These are phyloP conservation scores for Tanypteryx hageni DNA, from an alignment of 2,888 invertebrate species.

Conservation along the genomic window DNA sequence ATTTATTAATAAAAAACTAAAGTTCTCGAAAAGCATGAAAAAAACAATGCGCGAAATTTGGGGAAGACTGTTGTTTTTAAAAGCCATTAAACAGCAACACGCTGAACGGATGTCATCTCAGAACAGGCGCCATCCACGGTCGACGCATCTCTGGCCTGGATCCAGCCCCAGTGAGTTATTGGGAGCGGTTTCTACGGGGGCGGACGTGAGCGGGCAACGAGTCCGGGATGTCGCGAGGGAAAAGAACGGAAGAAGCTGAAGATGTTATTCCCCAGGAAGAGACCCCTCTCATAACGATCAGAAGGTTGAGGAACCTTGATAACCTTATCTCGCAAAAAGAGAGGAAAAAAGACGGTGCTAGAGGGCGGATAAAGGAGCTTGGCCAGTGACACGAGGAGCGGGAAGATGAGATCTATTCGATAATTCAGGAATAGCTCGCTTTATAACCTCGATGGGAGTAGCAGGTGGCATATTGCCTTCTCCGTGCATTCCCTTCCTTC, in stretches of 20 bases:
- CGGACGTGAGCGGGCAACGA: background rate
- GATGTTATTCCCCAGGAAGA: no score
- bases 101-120: background rate
- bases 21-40: background rate
- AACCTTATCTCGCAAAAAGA: no score
- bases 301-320: no score
- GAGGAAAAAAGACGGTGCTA: background rate
- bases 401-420: background rate
- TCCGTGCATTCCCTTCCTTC: background rate
- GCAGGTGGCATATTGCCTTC: slow-evolving; percentile 1
- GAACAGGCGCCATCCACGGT: background rate
- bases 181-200: background rate
- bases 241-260: background rate
- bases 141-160: background rate
- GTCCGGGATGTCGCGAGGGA: background rate
- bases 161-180: slow-evolving; percentile 1
- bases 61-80: background rate
- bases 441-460: background rate
- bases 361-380: background rate
- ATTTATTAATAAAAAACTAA: background rate
- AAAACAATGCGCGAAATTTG: background rate
- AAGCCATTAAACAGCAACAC: background rate
- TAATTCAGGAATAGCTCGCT: background rate
- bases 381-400: background rate
- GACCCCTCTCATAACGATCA: no score